Conservation (phyloP, 1,140 invertebrate species). For the Drosophila leontia region DNA sequence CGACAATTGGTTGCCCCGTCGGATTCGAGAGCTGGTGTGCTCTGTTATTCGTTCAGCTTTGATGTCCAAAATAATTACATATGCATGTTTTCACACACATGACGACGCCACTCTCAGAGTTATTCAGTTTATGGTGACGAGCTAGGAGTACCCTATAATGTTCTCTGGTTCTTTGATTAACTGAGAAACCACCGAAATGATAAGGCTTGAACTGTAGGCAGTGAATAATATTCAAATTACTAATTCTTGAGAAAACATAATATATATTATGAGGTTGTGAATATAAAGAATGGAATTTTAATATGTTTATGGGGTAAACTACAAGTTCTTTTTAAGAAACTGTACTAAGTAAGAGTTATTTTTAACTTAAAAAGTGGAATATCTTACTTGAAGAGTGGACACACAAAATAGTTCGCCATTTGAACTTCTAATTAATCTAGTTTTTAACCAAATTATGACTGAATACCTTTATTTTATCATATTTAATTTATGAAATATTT, state of each 20-base stretch:
- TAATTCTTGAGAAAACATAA: background rate
- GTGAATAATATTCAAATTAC: background rate
- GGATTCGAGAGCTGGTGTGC: background rate
- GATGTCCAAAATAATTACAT: constrained; percentile 41
- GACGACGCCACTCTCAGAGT: constrained; percentile 1
- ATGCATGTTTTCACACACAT: constrained; percentile 45
- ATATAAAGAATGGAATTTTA: background rate
- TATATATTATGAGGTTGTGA: background rate
- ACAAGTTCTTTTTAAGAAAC: background rate
- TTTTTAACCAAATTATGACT: background rate
- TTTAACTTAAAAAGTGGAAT: background rate
- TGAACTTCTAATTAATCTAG: background rate
- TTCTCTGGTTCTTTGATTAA: background rate
- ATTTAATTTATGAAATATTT: background rate
- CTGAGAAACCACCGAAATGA: background rate
- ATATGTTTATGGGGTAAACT: background rate
- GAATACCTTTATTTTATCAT: background rate
- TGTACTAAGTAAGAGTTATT: fast-evolving
- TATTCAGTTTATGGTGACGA: constrained; percentile 1
- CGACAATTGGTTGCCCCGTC: constrained; percentile 57
- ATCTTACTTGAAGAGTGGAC: background rate
- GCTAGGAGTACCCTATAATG: background rate
- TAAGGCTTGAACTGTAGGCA: background rate
- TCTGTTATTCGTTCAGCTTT: constrained; percentile 16
- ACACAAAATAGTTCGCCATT: background rate